Evolutionary conservation across 2,888 invertebrate genomes (phyloP).

Genomic region (Synergus gifuensis): DNA sequence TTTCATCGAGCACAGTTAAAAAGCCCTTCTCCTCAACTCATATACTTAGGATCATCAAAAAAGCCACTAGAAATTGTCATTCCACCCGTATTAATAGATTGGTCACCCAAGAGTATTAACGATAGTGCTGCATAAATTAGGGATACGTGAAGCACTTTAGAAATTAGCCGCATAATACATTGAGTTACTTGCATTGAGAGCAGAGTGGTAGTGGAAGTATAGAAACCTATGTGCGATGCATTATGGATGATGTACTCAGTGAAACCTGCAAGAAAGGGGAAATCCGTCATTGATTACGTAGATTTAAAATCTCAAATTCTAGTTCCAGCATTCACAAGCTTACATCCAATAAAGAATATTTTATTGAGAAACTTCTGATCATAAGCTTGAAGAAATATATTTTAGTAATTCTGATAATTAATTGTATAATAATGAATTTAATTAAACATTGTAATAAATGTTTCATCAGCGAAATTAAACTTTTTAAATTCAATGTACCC

Average conservation of each 20-base stretch:
- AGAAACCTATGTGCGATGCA: neutral
- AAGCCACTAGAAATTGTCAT: constrained; percentile 24
- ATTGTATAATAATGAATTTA: too few relatives aligned
- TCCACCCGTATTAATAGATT: constrained; percentile 52
- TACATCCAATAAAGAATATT: too few relatives aligned
- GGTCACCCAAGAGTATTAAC: constrained; percentile 51
- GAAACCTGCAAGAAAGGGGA: neutral
- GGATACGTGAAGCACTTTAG: constrained; percentile 66
- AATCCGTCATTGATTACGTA: neutral
- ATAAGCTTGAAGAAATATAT: too few relatives aligned
- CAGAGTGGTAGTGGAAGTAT: constrained; percentile 39
- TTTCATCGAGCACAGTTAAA: neutral
- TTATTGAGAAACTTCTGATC: neutral
- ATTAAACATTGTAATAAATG: too few relatives aligned
- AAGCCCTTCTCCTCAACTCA: neutral
- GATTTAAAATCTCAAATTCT: neutral
- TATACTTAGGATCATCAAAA: neutral
- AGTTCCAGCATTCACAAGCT: neutral
- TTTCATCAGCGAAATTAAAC: too few relatives aligned
- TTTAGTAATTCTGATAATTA: too few relatives aligned
- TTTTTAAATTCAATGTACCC: too few relatives aligned
- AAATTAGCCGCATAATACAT: constrained; percentile 72
- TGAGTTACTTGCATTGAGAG: constrained; percentile 62
- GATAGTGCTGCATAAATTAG: constrained; percentile 64
- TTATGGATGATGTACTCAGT: constrained; percentile 4